Evolutionary conservation across 2,113 vertebrate species (phyloP).

Genomic region (Pseudolaguvia tuberculata): DNA sequence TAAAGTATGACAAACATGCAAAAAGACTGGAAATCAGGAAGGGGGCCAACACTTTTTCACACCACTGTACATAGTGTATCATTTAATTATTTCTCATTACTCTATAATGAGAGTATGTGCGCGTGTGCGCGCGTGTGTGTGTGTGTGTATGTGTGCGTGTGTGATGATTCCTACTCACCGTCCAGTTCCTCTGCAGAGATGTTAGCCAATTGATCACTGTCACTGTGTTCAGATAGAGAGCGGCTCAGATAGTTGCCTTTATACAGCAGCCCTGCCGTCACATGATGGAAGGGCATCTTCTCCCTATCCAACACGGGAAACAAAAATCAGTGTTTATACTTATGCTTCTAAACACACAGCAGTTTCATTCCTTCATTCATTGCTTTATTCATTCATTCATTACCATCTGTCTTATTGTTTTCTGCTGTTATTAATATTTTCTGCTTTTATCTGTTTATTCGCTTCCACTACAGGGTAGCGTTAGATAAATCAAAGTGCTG

Average conservation of each 20-base stretch:
- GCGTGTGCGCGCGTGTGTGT: neutral
- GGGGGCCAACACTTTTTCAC: too few species aligned
- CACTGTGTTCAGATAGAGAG: constrained; percentile 85
- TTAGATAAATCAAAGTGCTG: too few species aligned
- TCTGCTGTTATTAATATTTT: too few species aligned
- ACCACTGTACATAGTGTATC: too few species aligned
- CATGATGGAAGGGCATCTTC: constrained; percentile 99
- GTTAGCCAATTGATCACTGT: constrained; percentile 89
- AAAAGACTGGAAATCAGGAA: too few species aligned
- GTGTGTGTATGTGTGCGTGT: neutral
- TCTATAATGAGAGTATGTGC: neutral
- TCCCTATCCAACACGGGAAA: constrained; percentile 68
- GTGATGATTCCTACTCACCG: constrained; percentile 70
- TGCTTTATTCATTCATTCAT: neutral
- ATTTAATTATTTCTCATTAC: too few species aligned
- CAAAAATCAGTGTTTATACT: neutral
- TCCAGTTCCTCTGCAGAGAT: constrained; percentile 95
- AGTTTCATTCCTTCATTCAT: neutral
- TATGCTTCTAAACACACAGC: too few species aligned
- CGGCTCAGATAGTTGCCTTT: constrained; percentile 96
- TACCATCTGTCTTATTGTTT: too few species aligned
- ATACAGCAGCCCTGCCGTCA: constrained; percentile 95
- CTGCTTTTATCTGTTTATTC: too few species aligned
- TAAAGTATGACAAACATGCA: too few species aligned
- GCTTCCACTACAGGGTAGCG: too few species aligned